Conservation (phyloP, 2,888 invertebrate genomes). For the Pristionchus entomophagus region DNA sequence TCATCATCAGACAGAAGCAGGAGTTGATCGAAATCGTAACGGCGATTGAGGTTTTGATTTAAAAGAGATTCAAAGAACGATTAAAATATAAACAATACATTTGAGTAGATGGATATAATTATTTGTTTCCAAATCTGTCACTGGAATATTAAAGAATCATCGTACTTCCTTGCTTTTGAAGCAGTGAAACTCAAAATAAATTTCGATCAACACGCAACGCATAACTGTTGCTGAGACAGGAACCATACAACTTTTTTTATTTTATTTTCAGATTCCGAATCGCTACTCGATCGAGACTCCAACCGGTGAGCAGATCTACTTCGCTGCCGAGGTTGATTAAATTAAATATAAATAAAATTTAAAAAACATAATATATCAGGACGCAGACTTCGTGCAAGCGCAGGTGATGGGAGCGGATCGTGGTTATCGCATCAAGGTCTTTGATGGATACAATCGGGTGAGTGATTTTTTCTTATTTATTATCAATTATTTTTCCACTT, state of each 20-base stretch:
- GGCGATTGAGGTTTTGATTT: background rate
- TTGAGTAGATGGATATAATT: no score
- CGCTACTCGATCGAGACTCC: conserved; percentile 18
- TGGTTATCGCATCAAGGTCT: background rate
- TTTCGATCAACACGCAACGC: no score
- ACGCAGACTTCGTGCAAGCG: conserved; percentile 1
- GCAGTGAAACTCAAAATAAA: background rate
- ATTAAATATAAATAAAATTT: no score
- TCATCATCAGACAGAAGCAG: conserved; percentile 40
- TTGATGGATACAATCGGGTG: conserved; percentile 35
- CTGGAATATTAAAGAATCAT: no score
- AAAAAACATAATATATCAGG: background rate
- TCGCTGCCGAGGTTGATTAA: background rate
- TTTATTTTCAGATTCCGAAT: background rate
- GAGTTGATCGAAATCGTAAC: conserved; percentile 15
- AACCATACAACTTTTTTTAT: background rate
- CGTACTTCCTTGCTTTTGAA: no score
- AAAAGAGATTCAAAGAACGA: no score
- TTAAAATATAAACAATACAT: no score
- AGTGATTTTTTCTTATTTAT: background rate
- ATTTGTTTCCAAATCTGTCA: no score
- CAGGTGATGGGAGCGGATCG: conserved; percentile 11
- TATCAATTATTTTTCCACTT: background rate
- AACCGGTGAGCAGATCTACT: conserved; percentile 11
- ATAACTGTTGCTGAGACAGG: no score